These are phyloP conservation scores for Brachyistius frenatus DNA, from an alignment of 2,113 vertebrate genomes.

Conservation along the genomic window DNA sequence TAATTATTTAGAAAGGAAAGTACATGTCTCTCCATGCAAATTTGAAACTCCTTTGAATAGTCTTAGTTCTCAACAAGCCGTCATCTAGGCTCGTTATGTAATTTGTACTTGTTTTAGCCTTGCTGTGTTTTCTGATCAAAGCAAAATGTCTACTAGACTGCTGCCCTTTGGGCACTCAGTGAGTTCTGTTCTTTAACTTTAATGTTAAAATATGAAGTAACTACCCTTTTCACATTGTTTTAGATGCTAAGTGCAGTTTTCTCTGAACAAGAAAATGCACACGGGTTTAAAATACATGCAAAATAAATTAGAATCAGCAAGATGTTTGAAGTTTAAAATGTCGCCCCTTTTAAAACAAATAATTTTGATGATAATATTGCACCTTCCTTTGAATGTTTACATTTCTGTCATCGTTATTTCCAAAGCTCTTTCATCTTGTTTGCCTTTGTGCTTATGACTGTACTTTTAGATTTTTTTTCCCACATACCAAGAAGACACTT, in stretches of 20 bases:
- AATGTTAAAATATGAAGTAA: slow-evolving; percentile 6
- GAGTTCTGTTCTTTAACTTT: slow-evolving; percentile 32
- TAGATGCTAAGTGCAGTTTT: neutral
- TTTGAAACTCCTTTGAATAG: slow-evolving; percentile 14
- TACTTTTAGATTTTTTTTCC: neutral
- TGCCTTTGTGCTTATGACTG: neutral
- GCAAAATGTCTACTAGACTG: slow-evolving; percentile 18
- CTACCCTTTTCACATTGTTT: slow-evolving; percentile 11
- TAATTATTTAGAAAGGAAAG: slow-evolving; percentile 10
- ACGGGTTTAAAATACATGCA: no score
- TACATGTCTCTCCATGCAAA: neutral
- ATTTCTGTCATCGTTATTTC: neutral
- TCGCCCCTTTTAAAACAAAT: no score
- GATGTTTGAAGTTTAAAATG: no score
- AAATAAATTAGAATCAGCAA: no score
- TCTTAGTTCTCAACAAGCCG: slow-evolving; percentile 6
- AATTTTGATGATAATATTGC: neutral
- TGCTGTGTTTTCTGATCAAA: slow-evolving; percentile 50
- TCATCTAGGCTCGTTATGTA: slow-evolving; percentile 7
- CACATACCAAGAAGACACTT: neutral
- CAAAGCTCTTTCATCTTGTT: neutral
- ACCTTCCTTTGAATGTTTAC: neutral
- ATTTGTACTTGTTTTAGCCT: slow-evolving; percentile 32
- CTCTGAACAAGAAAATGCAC: neutral
- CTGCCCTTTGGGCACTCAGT: slow-evolving; percentile 16